Percentiles rank a stretch among this genome's conserved stretches.
phyloP scores from a whole-genome alignment of 1,140 invertebrate genomes.

The Brachionus paranguensis region DNA sequence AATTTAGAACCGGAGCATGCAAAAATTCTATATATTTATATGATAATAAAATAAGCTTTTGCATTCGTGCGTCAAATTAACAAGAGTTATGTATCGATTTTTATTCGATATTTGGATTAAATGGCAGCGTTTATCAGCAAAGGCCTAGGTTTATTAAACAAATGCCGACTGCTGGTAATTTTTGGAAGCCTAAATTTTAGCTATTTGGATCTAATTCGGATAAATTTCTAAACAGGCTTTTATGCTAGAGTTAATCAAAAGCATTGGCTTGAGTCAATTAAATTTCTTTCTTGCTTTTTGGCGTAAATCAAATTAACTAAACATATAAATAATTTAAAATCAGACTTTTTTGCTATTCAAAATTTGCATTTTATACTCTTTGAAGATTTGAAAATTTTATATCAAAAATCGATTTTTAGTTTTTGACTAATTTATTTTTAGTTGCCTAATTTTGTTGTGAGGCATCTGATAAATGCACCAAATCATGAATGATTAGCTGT shows the following conservation, averaged over 20 bases:
- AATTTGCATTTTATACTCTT: neutral
- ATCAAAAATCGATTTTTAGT: neutral
- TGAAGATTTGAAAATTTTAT: too few species aligned
- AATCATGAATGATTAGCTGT: neutral
- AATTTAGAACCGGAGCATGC: too few species aligned
- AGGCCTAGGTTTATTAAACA: neutral
- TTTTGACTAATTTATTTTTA: neutral
- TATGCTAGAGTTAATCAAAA: neutral
- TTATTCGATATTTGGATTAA: neutral
- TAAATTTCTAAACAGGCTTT: neutral
- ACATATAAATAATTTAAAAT: neutral
- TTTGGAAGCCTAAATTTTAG: neutral
- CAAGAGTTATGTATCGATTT: neutral
- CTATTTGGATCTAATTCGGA: neutral
- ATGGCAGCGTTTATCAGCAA: neutral
- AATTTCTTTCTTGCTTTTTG: neutral
- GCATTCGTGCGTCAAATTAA: neutral
- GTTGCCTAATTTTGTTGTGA: neutral
- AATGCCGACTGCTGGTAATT: neutral
- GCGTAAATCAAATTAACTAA: neutral
- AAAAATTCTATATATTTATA: too few species aligned
- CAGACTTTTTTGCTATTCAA: neutral
- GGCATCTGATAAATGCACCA: neutral
- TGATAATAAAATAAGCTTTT: neutral
- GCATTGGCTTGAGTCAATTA: neutral